phyloP scores from a whole-genome alignment of 2,797 vertebrate genomes.

The Petrocephalus schoutedeni region DNA sequence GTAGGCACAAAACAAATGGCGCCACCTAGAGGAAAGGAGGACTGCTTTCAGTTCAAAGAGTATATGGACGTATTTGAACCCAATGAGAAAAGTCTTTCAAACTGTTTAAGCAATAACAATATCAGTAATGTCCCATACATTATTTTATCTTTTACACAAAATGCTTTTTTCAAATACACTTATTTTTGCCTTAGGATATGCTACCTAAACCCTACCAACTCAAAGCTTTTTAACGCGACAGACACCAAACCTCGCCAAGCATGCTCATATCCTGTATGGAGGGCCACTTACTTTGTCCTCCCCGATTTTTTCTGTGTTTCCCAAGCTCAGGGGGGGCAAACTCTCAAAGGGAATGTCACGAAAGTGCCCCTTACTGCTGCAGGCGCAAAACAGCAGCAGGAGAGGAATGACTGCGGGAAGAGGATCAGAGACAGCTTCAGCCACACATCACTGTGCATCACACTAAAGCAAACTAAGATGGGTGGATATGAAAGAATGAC shows the following conservation, averaged over 20 bases:
- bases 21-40: background rate
- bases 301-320: constrained; percentile 84
- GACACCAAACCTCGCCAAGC: background rate
- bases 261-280: background rate
- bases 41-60: background rate
- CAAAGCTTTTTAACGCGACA: background rate
- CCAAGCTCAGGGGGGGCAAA: constrained; percentile 70
- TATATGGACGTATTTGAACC: background rate
- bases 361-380: constrained; percentile 56
- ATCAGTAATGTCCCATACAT: background rate
- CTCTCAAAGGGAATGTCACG: constrained; percentile 61
- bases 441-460: background rate
- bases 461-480: background rate
- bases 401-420: constrained; percentile 73
- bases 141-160: background rate
- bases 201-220: background rate
- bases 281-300: constrained; percentile 75
- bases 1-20: background rate
- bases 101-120: background rate
- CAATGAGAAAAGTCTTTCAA: background rate
- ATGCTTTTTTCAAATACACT: background rate
- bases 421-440: background rate
- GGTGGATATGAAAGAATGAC: background rate
- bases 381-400: constrained; percentile 77
- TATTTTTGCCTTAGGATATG: background rate